A percentile compares a stretch with the other conserved stretches of the same genome.
phyloP scores from a whole-genome alignment of 2,797 vertebrate species.

The Dicrostonyx torquatus region DNA sequence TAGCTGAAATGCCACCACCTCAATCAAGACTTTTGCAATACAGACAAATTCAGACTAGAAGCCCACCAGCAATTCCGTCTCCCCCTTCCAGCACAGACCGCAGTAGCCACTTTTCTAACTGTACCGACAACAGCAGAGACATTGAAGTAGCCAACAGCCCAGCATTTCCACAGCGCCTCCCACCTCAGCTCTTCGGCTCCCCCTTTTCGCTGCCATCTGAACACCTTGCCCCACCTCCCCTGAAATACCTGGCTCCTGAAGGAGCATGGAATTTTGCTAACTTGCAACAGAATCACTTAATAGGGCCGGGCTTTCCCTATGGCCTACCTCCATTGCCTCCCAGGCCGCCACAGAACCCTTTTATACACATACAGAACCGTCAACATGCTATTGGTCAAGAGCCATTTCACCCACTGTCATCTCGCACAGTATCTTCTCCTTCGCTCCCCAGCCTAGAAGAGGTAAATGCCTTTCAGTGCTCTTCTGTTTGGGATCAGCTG shows the following conservation, averaged over 20 bases:
- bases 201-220: constrained; percentile 91
- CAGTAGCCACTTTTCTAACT: constrained; percentile 88
- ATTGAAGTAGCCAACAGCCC: constrained; percentile 90
- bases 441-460: constrained; percentile 98
- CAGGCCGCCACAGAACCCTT: constrained; percentile 94
- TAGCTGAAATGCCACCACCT: constrained; percentile 95
- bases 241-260: constrained; percentile 97
- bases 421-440: constrained; percentile 93
- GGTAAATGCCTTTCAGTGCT: constrained; percentile 85
- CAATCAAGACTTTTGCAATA: constrained; percentile 99
- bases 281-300: constrained; percentile 92
- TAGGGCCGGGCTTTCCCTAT: constrained; percentile 93
- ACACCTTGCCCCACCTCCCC: constrained; percentile 91
- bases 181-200: constrained; percentile 87
- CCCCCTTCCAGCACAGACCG: constrained; percentile 91
- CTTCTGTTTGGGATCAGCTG: not conserved
- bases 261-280: constrained; percentile 95
- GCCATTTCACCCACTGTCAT: constrained; percentile 93
- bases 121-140: constrained; percentile 90
- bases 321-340: constrained; percentile 94
- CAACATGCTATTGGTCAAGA: constrained; percentile 92
- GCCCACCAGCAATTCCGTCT: constrained; percentile 93
- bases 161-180: constrained; percentile 92
- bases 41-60: constrained; percentile 94
- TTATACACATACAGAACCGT: constrained; percentile 96